Evolutionary conservation across 23 tunicate species (phyloP), one percentile per base, ranked within the genome.

Genomic region (Ciona savignyi): DNA sequence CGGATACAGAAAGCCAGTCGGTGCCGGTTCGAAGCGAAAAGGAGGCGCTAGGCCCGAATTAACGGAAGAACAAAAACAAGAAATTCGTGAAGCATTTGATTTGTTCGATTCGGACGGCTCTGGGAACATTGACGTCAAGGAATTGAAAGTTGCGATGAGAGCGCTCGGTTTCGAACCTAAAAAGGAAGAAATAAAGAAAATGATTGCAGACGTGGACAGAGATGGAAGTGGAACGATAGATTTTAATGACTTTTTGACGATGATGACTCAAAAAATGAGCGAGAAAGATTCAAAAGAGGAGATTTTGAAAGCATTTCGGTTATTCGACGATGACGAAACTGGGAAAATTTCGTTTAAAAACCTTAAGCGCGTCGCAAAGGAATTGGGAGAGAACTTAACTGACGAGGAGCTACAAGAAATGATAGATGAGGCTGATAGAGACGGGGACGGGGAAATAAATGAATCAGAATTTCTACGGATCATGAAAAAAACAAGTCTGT

Each of bases 241-340:
- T 65, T 95, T 95, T 77, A 95, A 95, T 77, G 99, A 95, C 73
- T 95, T 95, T 64, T 60, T 95, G 56, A 72, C 62, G 51, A 95
- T 95, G 86, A 95, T 95, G 99, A 83, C 99, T 11, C 99, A 95
- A 32, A 95, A 95, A 74, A 95, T 95, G 99, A 91, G 97, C 60
- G 97, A 91, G 42, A 91, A 91, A 80, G 97, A 91, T 61, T 84
- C 91, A 15, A 91, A 95, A 74, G 99, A 95, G 51, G 99, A 95
- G 76, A 95, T 95, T 76, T 69, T 88, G 35, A 95, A 95, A 84
- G 99, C 99, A 4, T 95, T 95, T 83, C 60, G 95, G 51, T 76
- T 95, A 26, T 95, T 95, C 80, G 99, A 95, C 68, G 99, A 95
- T 78, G 99, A 95, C 61, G 99, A 95, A 64, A 88, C 99, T 64